phyloP scores from a whole-genome alignment of 2,797 vertebrate genomes.

The Erpetoichthys calabaricus region DNA sequence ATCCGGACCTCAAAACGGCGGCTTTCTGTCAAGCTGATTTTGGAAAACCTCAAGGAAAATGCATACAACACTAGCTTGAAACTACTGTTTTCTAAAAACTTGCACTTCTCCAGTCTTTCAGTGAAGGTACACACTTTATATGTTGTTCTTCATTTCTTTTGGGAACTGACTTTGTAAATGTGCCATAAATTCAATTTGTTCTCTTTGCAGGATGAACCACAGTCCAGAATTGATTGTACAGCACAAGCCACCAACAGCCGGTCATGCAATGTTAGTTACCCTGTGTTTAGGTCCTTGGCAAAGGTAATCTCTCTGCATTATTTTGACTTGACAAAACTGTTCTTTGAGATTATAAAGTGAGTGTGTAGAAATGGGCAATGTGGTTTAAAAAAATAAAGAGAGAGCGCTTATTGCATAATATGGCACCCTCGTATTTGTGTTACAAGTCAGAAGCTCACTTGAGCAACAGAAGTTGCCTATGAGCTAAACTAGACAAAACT shows the following conservation, averaged over 20 bases:
- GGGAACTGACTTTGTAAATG: not conserved
- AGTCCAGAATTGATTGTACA: slow-evolving; percentile 69
- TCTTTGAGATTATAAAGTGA: too few species aligned
- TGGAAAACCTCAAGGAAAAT: slow-evolving; percentile 77
- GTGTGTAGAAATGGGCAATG: too few species aligned
- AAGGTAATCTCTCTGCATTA: slow-evolving; percentile 41
- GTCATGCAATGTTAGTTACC: slow-evolving; percentile 71
- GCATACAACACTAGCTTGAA: slow-evolving; percentile 79
- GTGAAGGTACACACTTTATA: slow-evolving; percentile 41
- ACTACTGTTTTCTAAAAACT: slow-evolving; percentile 71
- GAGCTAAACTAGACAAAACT: not conserved
- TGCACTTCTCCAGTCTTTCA: slow-evolving; percentile 73
- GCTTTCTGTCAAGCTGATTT: slow-evolving; percentile 56
- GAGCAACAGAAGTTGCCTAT: not conserved
- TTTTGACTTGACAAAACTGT: too few species aligned
- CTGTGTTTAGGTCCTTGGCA: slow-evolving; percentile 67
- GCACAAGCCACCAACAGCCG: slow-evolving; percentile 48
- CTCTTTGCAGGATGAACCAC: slow-evolving; percentile 48
- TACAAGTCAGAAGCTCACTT: too few species aligned
- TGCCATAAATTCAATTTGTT: not conserved
- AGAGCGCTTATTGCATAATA: too few species aligned
- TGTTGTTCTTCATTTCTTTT: not conserved
- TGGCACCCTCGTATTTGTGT: too few species aligned
- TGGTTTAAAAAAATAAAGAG: too few species aligned
- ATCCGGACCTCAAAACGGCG: slow-evolving; percentile 63